phyloP scores from a whole-genome alignment of 2,797 vertebrate genomes.

The Cacajao melanocephalus region DNA sequence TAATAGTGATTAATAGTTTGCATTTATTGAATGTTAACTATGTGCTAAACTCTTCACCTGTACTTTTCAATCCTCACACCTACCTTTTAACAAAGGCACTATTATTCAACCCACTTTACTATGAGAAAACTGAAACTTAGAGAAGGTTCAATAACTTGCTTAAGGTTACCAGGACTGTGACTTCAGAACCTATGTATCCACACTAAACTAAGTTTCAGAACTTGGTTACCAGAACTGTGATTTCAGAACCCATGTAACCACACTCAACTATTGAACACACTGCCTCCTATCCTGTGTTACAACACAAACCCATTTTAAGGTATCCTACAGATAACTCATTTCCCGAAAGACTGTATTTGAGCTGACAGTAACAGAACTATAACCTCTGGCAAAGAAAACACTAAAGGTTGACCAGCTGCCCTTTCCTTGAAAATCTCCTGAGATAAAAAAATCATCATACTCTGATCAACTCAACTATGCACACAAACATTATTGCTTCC shows the following conservation, averaged over 20 bases:
- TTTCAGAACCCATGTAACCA: not conserved
- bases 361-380: not conserved
- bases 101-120: conserved; percentile 41
- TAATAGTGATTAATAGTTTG: not conserved
- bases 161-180: not conserved
- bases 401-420: not conserved
- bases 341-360: not conserved
- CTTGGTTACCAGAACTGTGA: not conserved
- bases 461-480: not conserved
- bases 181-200: not conserved
- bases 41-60: not conserved
- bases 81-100: not conserved
- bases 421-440: not conserved
- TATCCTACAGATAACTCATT: not conserved
- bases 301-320: not conserved
- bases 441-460: not conserved
- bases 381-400: not conserved
- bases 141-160: not conserved
- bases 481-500: not conserved
- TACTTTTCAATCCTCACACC: not conserved
- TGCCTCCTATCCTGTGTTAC: not conserved
- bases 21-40: not conserved
- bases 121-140: conserved; percentile 31
- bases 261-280: not conserved
- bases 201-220: not conserved